Base-by-base conservation (phyloP, 2,888 invertebrate genomes). In the Argynnis bischoffii region DNA sequence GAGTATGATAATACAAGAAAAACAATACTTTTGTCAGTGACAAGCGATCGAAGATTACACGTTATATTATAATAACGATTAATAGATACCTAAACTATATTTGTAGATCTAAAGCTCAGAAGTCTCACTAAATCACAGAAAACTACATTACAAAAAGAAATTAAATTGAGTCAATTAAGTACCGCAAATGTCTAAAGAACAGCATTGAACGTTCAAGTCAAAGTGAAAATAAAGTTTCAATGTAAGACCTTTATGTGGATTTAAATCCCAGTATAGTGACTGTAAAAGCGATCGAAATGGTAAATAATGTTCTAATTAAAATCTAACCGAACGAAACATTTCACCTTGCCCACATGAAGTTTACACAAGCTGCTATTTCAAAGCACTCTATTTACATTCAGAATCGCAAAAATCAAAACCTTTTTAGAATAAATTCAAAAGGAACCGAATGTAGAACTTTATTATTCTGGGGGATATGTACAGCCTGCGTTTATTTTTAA, bases 241-340 rank as follows among this genome's bases (percentile, higher is more conserved):
- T 48, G 48, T 48, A 59, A 59, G 47, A 26, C 59, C 26, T 59
- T 48, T 48, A 59, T 13, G 59, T 59, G n/a, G 21, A 16, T 48
- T 48, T 47, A 59, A 5, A 55, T 14, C 59, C 6, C 26, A 26
- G n/a, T 1, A 11, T 41, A 59, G 57, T 48, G 26, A n/a, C 26
- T 57, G 57, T 48, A 48, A 53, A 61, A 53, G 61, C 61, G 61
- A 35, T 61, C 41, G 51, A 35, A 53, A 53, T 61, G 31, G 61
- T 50, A 61, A 61, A 61, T 61, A 61, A 61, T 51, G 35, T 15
- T 51, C 51, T 13, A 53, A 61, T 61, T 61, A 53, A 60, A 47
- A 50, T 60, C 15, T 31, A 31, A 35, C 48, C 26, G 16, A 50
- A 35, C 57, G 18, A 57, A 57, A 57, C 46, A 15, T 47, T 57